phyloP scores from a whole-genome alignment of 2,113 vertebrate species.

The Alexandromys fortis region DNA sequence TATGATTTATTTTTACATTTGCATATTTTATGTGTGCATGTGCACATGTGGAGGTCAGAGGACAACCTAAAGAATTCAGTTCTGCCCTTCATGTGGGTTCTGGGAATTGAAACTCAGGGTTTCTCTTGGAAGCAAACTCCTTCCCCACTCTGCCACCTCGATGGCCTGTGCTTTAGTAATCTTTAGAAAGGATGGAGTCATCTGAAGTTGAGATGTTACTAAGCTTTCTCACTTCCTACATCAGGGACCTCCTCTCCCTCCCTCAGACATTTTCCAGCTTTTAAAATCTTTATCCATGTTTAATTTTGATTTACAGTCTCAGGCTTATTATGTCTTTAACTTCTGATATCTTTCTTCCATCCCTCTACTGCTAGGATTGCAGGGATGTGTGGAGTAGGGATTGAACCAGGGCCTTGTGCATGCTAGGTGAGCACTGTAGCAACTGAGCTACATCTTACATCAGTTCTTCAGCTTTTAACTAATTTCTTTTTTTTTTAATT shows the following conservation, averaged over 20 bases:
- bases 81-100: not conserved
- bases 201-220: conserved; percentile 6
- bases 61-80: too few relatives aligned
- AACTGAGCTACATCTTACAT: not conserved
- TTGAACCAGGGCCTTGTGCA: not conserved
- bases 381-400: not conserved
- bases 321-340: not conserved
- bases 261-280: not conserved
- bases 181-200: not conserved
- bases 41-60: not conserved
- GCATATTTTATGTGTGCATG: not conserved
- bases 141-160: not conserved
- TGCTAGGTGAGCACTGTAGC: not conserved
- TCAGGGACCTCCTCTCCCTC: not conserved
- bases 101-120: not conserved
- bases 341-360: not conserved
- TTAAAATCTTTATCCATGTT: not conserved
- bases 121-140: not conserved
- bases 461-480: not conserved
- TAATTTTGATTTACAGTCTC: not conserved
- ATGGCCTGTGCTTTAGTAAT: not conserved
- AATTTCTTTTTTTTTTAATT: not conserved
- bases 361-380: not conserved
- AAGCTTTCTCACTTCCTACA: not conserved
- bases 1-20: not conserved